Evolutionary conservation across 2,797 vertebrate genomes (phyloP).

Genomic region (Lacerta agilis): DNA sequence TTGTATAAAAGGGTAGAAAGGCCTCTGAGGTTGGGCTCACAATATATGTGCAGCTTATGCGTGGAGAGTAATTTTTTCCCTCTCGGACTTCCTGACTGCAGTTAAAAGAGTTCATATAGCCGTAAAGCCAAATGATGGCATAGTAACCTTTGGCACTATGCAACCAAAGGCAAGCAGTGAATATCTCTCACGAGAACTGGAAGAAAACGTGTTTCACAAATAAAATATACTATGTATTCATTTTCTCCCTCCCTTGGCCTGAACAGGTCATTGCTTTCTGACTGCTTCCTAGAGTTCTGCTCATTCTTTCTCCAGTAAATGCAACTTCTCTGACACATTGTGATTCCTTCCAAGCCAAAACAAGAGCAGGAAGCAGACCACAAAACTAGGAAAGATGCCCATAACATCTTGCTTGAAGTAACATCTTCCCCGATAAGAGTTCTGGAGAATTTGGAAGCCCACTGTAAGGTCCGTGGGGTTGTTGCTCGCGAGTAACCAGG

Average conservation of each 20-base stretch:
- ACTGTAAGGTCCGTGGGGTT: no score
- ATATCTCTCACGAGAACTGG: slow-evolving; percentile 48
- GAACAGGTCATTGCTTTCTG: not conserved
- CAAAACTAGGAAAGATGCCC: no score
- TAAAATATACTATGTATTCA: slow-evolving; percentile 44
- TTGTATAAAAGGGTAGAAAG: slow-evolving; percentile 48
- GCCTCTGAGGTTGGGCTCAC: slow-evolving; percentile 24
- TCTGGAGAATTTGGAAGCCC: no score
- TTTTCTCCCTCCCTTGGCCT: slow-evolving; percentile 28
- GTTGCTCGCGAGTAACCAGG: no score
- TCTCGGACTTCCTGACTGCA: slow-evolving; percentile 50
- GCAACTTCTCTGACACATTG: not conserved
- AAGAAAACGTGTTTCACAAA: slow-evolving; percentile 33
- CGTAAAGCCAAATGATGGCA: slow-evolving; percentile 49
- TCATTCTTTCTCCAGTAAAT: not conserved
- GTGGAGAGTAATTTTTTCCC: slow-evolving; percentile 40
- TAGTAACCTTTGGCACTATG: slow-evolving; percentile 52
- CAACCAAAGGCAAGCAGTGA: slow-evolving; percentile 63
- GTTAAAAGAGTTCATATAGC: slow-evolving; percentile 56
- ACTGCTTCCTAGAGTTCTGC: not conserved
- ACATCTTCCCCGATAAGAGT: no score
- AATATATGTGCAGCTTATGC: slow-evolving; percentile 35
- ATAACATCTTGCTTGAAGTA: no score
- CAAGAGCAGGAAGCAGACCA: no score
- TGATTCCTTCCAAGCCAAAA: no score